phyloP scores from a whole-genome alignment of 2,113 vertebrate species.

The Bambusicola thoracicus region DNA sequence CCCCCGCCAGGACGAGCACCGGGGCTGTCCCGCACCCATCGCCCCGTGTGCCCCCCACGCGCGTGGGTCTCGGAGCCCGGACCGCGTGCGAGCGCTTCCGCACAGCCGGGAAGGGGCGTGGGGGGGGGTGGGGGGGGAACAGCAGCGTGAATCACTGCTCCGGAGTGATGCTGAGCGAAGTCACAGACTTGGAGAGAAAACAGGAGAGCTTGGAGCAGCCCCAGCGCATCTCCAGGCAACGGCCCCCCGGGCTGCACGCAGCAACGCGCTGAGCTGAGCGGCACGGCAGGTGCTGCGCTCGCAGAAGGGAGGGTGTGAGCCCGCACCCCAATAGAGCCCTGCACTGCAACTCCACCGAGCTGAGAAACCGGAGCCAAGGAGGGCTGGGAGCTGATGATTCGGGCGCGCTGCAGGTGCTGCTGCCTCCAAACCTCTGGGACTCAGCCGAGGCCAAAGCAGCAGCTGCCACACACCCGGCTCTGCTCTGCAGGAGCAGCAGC shows the following conservation, averaged over 20 bases:
- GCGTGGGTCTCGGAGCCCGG: neutral
- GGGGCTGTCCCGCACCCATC: too few species aligned
- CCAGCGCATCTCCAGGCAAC: slow-evolving; percentile 57
- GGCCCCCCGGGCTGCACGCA: neutral
- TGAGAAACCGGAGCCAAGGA: neutral
- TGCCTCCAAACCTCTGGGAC: accelerated
- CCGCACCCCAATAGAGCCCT: neutral
- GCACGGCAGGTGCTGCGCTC: neutral
- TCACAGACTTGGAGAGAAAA: slow-evolving; percentile 28
- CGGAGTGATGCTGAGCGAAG: slow-evolving; percentile 17
- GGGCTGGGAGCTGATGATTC: neutral
- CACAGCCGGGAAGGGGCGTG: neutral
- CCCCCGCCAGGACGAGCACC: too few species aligned
- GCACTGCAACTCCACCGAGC: neutral
- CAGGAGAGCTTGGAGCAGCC: slow-evolving; percentile 38
- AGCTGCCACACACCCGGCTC: accelerated
- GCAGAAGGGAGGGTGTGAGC: neutral
- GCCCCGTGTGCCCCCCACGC: too few species aligned
- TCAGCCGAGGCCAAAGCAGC: neutral
- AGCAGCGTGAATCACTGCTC: neutral
- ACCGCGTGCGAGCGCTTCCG: neutral
- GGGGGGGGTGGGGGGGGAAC: neutral
- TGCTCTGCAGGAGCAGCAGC: neutral
- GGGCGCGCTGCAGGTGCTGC: accelerated
- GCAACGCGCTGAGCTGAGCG: neutral